Conservation (phyloP, 2,113 vertebrate genomes). For the Etheostoma cragini region DNA sequence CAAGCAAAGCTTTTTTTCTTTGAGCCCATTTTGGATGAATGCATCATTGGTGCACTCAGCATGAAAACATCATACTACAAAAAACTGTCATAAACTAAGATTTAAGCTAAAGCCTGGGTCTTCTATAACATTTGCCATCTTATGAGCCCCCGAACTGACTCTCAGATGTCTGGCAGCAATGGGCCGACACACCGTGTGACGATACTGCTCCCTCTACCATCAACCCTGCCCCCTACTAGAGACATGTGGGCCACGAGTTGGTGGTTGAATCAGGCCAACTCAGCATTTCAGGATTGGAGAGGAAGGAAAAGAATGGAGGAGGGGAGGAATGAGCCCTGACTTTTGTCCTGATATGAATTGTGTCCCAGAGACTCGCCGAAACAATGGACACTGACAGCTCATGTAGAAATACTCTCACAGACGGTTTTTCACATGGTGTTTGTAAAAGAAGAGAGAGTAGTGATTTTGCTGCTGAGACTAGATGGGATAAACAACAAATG, state of each 20-base stretch:
- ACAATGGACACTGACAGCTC: conserved; percentile 76
- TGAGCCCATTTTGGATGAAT: neutral
- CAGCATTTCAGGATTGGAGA: conserved; percentile 74
- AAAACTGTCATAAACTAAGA: neutral
- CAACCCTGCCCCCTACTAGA: conserved; percentile 32
- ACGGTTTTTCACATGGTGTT: conserved; percentile 28
- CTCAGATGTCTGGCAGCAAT: conserved; percentile 33
- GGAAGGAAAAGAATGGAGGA: conserved; percentile 74
- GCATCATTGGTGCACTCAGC: neutral
- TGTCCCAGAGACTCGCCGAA: conserved; percentile 62
- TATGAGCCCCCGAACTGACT: conserved; percentile 38
- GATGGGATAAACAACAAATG: conserved; percentile 45
- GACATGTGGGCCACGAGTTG: conserved; percentile 66
- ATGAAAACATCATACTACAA: neutral
- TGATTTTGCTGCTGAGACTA: conserved; percentile 29
- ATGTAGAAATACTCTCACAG: conserved; percentile 62
- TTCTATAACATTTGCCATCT: neutral
- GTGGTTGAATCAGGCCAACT: conserved; percentile 70
- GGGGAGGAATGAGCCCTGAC: conserved; percentile 67
- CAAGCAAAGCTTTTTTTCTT: conserved; percentile 4
- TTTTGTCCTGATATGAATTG: conserved; percentile 72
- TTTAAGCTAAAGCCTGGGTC: conserved; percentile 1
- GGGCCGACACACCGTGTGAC: conserved; percentile 52
- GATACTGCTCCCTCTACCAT: conserved; percentile 39
- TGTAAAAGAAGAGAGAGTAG: neutral